Base-by-base conservation (phyloP, 1,140 invertebrate genomes). In the Brachionus rotundiformis region DNA sequence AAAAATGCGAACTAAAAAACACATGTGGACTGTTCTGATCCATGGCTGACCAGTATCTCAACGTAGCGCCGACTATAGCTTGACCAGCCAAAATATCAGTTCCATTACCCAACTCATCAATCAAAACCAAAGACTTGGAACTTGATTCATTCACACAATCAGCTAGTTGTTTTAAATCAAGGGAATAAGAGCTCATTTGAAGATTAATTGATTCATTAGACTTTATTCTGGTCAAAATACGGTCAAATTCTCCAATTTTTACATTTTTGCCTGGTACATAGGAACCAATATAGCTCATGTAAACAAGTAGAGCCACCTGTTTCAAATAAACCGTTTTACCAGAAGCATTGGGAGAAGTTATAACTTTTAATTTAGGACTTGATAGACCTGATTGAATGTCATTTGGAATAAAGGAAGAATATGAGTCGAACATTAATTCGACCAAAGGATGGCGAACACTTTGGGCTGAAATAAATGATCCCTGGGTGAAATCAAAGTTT, bases 71-170 rank as follows among this genome's bases (percentile, higher is more conserved):
- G 1, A 95, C 86, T 33, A 95, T 86, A 6, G 92, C 89, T 39
- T 92, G 84, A 0, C 97, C 97, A 89, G 99, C 97, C 86, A 95
- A 98, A 0, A 96, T 99, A 8, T 95, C 98, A 1, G 97, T 99
- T 75, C 97, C 97, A 87, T 96, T 90, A 3, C 97, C 97, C 59
- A 99, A 89, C 88, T 99, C 97, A 89, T 99, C 97, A 84, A 99
- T 95, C 27, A 99, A 92, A 1, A 99, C 33, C 19, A 77, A 41
- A 3, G 54, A 63, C 79, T 82, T 59, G 23, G 5, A 29, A 0
- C 19, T 68, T 27, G 81, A 54, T 39, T n/a, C 16, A 86, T 91
- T 92, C 11, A 96, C 89, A 85, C 98, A 97, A 6, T 92, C 91
- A 3, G 94, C 91, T 3, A 93, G 93, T 89, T 99, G 96, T 76